Evolutionary conservation across 2,797 vertebrate species (phyloP).

Genomic region (Manis javanica): DNA sequence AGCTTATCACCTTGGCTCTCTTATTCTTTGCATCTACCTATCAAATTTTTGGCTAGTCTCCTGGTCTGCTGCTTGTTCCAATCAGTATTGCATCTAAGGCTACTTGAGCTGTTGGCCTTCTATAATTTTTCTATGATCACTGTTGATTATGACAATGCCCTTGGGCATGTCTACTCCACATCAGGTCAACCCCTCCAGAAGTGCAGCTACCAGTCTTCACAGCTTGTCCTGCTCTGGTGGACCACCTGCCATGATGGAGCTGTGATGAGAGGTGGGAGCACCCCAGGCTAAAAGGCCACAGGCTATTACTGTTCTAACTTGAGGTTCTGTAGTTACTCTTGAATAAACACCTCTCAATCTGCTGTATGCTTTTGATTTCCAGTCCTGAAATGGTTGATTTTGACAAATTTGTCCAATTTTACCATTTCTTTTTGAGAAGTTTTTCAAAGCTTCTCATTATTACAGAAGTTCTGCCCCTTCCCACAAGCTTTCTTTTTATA

Average conservation of each 20-base stretch:
- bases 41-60: background rate
- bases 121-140: background rate
- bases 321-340: background rate
- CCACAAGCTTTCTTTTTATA: background rate
- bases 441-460: background rate
- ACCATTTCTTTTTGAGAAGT: slow-evolving; percentile 16
- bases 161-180: background rate
- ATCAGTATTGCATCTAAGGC: background rate
- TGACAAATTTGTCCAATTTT: slow-evolving; percentile 35
- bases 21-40: background rate
- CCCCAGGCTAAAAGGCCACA: background rate
- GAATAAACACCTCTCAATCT: background rate
- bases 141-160: slow-evolving; percentile 18
- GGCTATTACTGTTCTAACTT: background rate
- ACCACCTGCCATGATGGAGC: background rate
- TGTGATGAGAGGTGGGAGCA: background rate
- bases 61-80: background rate
- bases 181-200: background rate
- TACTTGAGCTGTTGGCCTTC: slow-evolving; percentile 29
- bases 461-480: background rate
- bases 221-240: background rate
- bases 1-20: background rate
- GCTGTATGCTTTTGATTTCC: slow-evolving; percentile 4
- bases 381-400: slow-evolving; percentile 43
- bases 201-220: background rate